Conservation (phyloP, 2,888 invertebrate genomes). For the Eristalis intricaria region DNA sequence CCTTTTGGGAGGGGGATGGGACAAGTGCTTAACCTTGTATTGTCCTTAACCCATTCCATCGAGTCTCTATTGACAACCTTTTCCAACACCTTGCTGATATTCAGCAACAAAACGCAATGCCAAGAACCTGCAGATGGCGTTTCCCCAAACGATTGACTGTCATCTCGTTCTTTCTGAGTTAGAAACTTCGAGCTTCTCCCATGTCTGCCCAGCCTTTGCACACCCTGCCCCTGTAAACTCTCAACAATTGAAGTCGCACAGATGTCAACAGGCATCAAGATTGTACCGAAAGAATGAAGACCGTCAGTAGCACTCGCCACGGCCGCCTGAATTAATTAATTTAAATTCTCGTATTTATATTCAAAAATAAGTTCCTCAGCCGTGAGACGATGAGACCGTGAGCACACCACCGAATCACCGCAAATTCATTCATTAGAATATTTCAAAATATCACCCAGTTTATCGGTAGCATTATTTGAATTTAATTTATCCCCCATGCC, state of each 20-base stretch:
- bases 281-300: background rate
- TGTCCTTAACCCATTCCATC: no score
- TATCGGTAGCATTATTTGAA: slow-evolving; percentile 3
- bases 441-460: slow-evolving; percentile 13
- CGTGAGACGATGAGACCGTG: background rate
- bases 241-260: background rate
- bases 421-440: slow-evolving; percentile 10
- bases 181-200: no score
- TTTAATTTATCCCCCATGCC: background rate
- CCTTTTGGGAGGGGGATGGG: no score
- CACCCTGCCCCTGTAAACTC: background rate
- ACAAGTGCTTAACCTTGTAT: no score
- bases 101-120: no score
- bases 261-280: background rate
- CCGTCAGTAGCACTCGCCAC: background rate
- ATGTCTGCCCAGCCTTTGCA: no score
- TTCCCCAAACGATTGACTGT: no score
- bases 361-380: background rate
- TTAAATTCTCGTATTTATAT: background rate
- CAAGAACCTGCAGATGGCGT: no score
- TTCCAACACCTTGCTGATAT: no score
- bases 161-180: no score
- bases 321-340: background rate
- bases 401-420: background rate
- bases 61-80: no score